These are phyloP conservation scores for Halichoerus grypus DNA, from an alignment of 2,113 vertebrate species.

Conservation along the genomic window DNA sequence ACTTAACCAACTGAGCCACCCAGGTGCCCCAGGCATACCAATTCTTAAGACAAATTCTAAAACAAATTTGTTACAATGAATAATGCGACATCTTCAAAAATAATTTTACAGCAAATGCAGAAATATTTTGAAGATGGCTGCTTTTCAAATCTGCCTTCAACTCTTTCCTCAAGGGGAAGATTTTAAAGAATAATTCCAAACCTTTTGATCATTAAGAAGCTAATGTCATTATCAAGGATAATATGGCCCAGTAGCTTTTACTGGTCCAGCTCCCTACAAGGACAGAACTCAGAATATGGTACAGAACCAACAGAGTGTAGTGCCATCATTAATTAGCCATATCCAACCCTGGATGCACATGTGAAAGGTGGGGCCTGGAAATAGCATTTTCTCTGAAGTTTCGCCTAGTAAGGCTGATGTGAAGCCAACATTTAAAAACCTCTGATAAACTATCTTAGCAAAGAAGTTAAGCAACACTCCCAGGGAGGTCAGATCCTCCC, in stretches of 20 bases:
- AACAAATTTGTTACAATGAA: neutral
- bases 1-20: neutral
- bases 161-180: neutral
- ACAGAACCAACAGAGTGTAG: neutral
- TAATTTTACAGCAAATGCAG: neutral
- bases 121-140: neutral
- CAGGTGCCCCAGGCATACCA: neutral
- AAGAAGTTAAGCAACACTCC: neutral
- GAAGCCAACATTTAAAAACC: neutral
- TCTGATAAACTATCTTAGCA: neutral
- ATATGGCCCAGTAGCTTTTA: neutral
- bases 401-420: neutral
- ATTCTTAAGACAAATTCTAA: conserved; percentile 14
- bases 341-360: neutral
- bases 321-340: neutral
- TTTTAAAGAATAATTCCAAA: neutral
- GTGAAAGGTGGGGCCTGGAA: neutral
- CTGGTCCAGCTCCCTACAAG: neutral
- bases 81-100: conserved; percentile 1
- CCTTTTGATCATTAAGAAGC: neutral
- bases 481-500: neutral
- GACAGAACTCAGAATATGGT: neutral
- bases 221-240: neutral
- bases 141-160: neutral
- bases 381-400: neutral